A percentile compares a stretch with the other conserved stretches of the same genome.
Conservation (phyloP, 2,113 vertebrate species). For the Dicaeum eximium region DNA sequence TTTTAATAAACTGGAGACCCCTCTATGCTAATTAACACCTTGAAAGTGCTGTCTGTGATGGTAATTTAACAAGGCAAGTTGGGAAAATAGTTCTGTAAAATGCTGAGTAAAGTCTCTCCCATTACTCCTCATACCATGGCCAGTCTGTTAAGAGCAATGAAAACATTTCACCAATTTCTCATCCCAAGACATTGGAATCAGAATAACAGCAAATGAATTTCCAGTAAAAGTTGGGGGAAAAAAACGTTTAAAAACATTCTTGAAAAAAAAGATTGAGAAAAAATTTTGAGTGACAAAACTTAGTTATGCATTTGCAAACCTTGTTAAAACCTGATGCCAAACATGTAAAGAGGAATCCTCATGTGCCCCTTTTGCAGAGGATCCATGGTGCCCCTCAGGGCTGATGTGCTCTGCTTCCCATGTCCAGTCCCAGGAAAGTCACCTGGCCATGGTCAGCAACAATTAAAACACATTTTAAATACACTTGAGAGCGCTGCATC, state of each 20-base stretch:
- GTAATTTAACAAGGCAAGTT: background rate
- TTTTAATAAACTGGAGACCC: background rate
- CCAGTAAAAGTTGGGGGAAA: fast-evolving
- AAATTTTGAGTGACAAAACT: background rate
- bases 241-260: fast-evolving
- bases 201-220: background rate
- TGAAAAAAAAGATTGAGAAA: background rate
- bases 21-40: background rate
- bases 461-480: background rate
- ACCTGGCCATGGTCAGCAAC: background rate
- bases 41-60: background rate
- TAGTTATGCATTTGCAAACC: background rate
- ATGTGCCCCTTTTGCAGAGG: background rate
- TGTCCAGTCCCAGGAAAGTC: background rate
- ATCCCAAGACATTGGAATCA: background rate
- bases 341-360: background rate
- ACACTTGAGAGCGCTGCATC: background rate
- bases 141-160: background rate
- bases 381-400: fast-evolving
- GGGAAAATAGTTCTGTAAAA: background rate
- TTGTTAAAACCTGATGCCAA: background rate
- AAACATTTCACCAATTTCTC: background rate
- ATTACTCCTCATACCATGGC: background rate
- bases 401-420: background rate
- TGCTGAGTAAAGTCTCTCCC: background rate